A percentile compares a stretch with the other conserved stretches of the same genome.
These are phyloP conservation scores for Nebria brevicollis DNA, from an alignment of 2,888 invertebrate species.

Conservation along the genomic window DNA sequence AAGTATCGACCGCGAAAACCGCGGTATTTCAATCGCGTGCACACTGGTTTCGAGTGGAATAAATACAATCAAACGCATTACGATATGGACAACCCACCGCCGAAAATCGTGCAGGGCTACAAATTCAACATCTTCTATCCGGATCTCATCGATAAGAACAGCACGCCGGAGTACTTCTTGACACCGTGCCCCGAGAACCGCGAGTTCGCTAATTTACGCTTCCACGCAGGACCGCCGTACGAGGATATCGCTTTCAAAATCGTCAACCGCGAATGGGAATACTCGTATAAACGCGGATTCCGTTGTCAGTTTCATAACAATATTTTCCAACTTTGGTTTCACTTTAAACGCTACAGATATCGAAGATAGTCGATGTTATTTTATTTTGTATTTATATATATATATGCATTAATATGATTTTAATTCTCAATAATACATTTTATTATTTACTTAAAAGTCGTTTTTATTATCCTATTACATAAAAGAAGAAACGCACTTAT, in stretches of 20 bases:
- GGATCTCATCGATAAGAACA: slow-evolving; percentile 92
- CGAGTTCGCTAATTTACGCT: slow-evolving; percentile 94
- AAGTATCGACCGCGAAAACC: slow-evolving; percentile 98
- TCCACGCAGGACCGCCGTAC: slow-evolving; percentile 99
- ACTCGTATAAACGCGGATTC: slow-evolving; percentile 97
- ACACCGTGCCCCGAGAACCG: slow-evolving; percentile 90
- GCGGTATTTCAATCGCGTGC: slow-evolving; percentile 95
- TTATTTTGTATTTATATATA: slow-evolving; percentile 17
- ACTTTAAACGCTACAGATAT: slow-evolving; percentile 98
- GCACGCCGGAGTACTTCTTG: slow-evolving; percentile 93
- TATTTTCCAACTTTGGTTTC: slow-evolving; percentile 99
- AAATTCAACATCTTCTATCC: slow-evolving; percentile 99
- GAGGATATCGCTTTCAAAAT: slow-evolving; percentile 99
- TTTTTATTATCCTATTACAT: background rate
- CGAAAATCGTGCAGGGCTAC: slow-evolving; percentile 99
- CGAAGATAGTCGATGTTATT: slow-evolving; percentile 68
- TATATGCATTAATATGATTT: background rate
- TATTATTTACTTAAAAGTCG: background rate
- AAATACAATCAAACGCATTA: slow-evolving; percentile 99
- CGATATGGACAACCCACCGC: slow-evolving; percentile 99
- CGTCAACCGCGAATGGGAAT: slow-evolving; percentile 99
- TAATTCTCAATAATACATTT: background rate
- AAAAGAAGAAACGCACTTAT: background rate
- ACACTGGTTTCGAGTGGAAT: slow-evolving; percentile 99
- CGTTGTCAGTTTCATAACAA: slow-evolving; percentile 99